phyloP scores from a whole-genome alignment of 1,140 invertebrate species.

The Melitaea cinxia region DNA sequence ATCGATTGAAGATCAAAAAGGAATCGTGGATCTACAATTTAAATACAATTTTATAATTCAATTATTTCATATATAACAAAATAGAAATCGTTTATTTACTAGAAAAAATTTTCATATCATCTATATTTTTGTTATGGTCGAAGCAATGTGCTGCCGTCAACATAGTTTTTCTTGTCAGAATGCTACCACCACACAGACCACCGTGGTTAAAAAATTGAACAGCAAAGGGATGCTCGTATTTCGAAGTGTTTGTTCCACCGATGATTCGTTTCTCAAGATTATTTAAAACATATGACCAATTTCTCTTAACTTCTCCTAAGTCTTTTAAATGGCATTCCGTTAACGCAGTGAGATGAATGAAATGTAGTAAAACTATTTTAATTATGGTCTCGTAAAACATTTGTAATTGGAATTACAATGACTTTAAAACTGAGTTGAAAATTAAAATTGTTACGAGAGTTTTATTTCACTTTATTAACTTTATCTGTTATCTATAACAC shows the following conservation, averaged over 20 bases:
- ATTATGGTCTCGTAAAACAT: slow-evolving; percentile 25
- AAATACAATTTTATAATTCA: background rate
- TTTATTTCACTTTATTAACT: background rate
- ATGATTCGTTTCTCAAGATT: slow-evolving; percentile 41
- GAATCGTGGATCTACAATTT: slow-evolving; percentile 46
- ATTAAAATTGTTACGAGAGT: background rate
- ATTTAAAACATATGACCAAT: slow-evolving; percentile 35
- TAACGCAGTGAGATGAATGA: background rate
- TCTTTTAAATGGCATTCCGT: slow-evolving; percentile 44
- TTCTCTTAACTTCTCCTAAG: slow-evolving; percentile 39
- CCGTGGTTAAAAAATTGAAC: slow-evolving; percentile 53
- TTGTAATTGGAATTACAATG: slow-evolving; percentile 1
- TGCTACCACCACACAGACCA: slow-evolving; percentile 47
- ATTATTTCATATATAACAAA: background rate
- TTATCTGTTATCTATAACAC: no score
- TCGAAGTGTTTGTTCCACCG: slow-evolving; percentile 36
- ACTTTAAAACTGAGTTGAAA: slow-evolving; percentile 1
- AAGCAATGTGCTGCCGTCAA: slow-evolving; percentile 58
- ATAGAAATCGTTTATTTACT: slow-evolving; percentile 31
- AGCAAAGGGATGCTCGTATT: slow-evolving; percentile 43
- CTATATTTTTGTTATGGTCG: slow-evolving; percentile 45
- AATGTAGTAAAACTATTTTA: slow-evolving; percentile 27
- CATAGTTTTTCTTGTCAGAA: slow-evolving; percentile 46
- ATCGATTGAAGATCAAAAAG: slow-evolving; percentile 34
- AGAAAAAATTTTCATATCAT: slow-evolving; percentile 51